Evolutionary conservation across 53 echinoderm and acorn worm species (phyloP).

Genomic region (Arbacia lixula): DNA sequence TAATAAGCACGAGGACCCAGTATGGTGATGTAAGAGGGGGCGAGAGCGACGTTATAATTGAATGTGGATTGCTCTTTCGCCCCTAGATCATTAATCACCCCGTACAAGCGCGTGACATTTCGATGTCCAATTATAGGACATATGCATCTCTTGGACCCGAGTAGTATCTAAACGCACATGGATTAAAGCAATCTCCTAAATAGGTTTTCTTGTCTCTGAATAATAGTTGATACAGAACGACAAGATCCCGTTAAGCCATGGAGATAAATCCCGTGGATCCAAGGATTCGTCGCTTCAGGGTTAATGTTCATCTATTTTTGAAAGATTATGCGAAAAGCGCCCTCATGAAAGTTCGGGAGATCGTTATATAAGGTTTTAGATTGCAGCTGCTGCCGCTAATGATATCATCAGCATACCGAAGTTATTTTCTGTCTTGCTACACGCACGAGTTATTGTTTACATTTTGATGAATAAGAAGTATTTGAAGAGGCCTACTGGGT

Average conservation of each 20-base stretch:
- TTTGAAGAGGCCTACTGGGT: no score
- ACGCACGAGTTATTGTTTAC: no score
- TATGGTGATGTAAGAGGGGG: slow-evolving; percentile 2
- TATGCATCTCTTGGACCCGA: slow-evolving; percentile 1
- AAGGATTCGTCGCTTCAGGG: background rate
- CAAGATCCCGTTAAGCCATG: no score
- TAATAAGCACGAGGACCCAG: background rate
- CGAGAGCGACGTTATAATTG: slow-evolving; percentile 9
- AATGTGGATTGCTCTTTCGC: slow-evolving; percentile 19
- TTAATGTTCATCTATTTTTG: background rate
- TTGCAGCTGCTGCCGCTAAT: no score
- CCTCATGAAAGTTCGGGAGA: no score
- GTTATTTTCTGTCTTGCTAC: no score
- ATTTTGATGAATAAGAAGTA: no score
- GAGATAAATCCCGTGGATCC: background rate
- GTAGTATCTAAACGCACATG: background rate
- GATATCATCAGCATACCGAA: no score
- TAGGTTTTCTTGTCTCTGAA: no score
- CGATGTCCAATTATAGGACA: slow-evolving; percentile 18
- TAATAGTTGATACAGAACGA: no score
- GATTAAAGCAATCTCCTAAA: slow-evolving; percentile 3
- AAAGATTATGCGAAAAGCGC: no score
- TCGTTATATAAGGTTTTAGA: no score
- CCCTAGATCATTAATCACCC: slow-evolving; percentile 23
- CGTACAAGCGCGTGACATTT: slow-evolving; percentile 23